phyloP scores from a whole-genome alignment of 1,140 invertebrate species.

The Lutraria rhynchaena region DNA sequence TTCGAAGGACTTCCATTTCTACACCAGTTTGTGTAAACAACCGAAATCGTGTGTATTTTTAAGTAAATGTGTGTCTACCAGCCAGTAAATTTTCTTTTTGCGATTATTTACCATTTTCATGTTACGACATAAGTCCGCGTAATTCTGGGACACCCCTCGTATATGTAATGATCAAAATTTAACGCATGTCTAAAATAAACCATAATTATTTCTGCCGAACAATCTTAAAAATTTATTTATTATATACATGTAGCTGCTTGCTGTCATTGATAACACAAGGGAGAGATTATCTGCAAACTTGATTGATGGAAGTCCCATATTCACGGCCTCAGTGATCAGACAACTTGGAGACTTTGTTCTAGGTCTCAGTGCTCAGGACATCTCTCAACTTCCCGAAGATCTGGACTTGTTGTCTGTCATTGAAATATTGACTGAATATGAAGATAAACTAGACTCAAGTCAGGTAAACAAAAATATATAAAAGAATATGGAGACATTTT shows the following conservation, averaged over 20 bases:
- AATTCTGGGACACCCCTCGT: too few relatives aligned
- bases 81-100: too few relatives aligned
- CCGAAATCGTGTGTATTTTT: too few relatives aligned
- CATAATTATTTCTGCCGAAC: neutral
- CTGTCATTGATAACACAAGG: slow-evolving; percentile 13
- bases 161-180: neutral
- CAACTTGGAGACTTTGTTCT: slow-evolving; percentile 9
- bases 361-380: slow-evolving; percentile 24
- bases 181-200: neutral
- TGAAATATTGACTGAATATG: slow-evolving; percentile 22
- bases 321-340: neutral
- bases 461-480: too few relatives aligned
- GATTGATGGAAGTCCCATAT: neutral
- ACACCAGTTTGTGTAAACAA: too few relatives aligned
- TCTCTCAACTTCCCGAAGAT: slow-evolving; percentile 1
- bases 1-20: too few relatives aligned
- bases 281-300: neutral
- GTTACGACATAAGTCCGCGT: too few relatives aligned
- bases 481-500: too few relatives aligned
- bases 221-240: neutral
- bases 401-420: slow-evolving; percentile 10
- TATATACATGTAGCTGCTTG: neutral
- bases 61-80: too few relatives aligned
- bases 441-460: slow-evolving; percentile 27
- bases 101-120: too few relatives aligned